Evolutionary conservation across 2,888 invertebrate genomes (phyloP).

Genomic region (Platycheirus albimanus): DNA sequence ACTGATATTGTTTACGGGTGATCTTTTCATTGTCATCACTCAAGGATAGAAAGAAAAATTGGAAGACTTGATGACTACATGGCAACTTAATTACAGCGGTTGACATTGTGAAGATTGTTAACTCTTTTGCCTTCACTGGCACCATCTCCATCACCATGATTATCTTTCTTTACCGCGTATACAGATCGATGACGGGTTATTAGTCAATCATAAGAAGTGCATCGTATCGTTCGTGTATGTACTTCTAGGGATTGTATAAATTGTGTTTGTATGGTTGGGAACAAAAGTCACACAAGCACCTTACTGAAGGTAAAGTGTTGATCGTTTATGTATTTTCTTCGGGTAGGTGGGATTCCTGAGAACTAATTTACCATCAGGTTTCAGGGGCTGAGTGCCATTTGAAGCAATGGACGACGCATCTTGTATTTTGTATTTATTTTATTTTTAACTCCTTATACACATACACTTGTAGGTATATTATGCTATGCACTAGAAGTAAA

Average conservation of each 20-base stretch:
- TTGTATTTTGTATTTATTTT: conserved; percentile 18
- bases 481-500: too few relatives aligned
- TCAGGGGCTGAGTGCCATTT: conserved; percentile 59
- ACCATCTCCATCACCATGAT: conserved; percentile 13
- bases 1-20: conserved; percentile 60
- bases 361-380: conserved; percentile 54
- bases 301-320: background rate
- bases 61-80: conserved; percentile 47
- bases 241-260: too few relatives aligned
- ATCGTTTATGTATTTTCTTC: background rate
- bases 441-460: conserved; percentile 17
- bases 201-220: conserved; percentile 56
- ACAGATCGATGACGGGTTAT: conserved; percentile 50
- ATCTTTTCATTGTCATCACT: conserved; percentile 54
- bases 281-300: conserved; percentile 29
- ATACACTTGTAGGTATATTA: too few relatives aligned
- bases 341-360: conserved; percentile 50
- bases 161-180: conserved; percentile 5
- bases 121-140: conserved; percentile 1
- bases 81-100: conserved; percentile 70
- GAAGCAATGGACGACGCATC: conserved; percentile 39
- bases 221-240: conserved; percentile 12
- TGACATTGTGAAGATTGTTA: conserved; percentile 61
- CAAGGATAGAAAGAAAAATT: conserved; percentile 55
- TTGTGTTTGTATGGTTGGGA: background rate